Evolutionary conservation across 2,113 vertebrate species (phyloP).

Genomic region (Python bivittatus): DNA sequence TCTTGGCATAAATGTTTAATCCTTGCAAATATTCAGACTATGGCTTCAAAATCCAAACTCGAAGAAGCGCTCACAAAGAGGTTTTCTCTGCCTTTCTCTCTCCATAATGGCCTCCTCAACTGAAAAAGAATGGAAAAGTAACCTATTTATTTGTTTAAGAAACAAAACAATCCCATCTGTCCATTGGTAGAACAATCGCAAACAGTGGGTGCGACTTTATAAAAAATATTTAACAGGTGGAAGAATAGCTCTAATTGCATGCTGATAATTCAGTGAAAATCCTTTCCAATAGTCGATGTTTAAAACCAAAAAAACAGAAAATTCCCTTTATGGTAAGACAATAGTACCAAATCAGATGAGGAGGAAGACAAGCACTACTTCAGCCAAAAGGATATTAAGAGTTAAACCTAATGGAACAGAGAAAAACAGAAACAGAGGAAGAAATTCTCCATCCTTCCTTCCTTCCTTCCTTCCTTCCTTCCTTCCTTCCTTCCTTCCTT

Average conservation of each 20-base stretch:
- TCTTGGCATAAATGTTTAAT: neutral
- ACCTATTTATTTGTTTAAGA: neutral
- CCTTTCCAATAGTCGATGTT: neutral
- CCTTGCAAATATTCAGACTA: neutral
- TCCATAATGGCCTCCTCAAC: neutral
- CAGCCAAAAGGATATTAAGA: neutral
- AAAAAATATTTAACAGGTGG: neutral
- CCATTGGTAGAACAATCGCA: neutral
- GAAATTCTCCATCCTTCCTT: neutral
- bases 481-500: too few species aligned
- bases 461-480: too few species aligned
- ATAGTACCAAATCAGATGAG: neutral
- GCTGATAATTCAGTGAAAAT: neutral
- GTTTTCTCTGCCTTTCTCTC: neutral
- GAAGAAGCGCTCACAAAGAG: neutral
- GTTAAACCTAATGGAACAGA: neutral
- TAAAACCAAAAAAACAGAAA: neutral
- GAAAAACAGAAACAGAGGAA: conserved; percentile 3
- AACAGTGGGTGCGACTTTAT: neutral
- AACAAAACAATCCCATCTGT: neutral
- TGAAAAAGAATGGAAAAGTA: neutral
- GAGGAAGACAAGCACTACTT: neutral
- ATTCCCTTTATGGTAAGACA: neutral
- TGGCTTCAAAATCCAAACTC: neutral
- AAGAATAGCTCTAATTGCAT: neutral